Conservation (phyloP, 2,888 invertebrate species). For the Creontiades dilutus region DNA sequence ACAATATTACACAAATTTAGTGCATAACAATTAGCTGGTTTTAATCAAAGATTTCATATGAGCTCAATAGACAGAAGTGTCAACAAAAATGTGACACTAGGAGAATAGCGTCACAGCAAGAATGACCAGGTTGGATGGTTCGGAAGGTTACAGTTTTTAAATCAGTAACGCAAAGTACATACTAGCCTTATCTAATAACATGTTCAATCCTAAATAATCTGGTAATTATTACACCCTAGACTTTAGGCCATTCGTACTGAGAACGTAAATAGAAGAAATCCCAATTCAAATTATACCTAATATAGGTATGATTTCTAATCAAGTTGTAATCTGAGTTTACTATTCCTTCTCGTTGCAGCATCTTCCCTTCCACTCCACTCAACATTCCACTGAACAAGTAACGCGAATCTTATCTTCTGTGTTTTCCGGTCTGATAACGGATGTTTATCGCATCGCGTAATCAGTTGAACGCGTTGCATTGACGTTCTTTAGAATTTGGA, state of each 20-base stretch:
- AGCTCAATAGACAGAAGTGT: neutral
- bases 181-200: no score
- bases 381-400: neutral
- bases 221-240: no score
- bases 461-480: neutral
- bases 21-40: neutral
- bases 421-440: neutral
- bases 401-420: slow-evolving; percentile 4
- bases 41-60: neutral
- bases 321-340: no score
- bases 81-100: neutral
- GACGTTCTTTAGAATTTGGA: neutral
- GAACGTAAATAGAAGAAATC: no score
- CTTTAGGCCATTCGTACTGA: no score
- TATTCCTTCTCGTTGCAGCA: neutral
- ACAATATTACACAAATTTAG: neutral
- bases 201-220: no score
- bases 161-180: no score
- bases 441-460: neutral
- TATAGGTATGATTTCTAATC: no score
- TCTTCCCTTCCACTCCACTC: no score
- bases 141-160: no score
- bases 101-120: neutral
- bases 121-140: neutral
- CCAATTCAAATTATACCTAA: no score